phyloP scores from a whole-genome alignment of 2,888 invertebrate genomes.

The Ochropleura plecta region DNA sequence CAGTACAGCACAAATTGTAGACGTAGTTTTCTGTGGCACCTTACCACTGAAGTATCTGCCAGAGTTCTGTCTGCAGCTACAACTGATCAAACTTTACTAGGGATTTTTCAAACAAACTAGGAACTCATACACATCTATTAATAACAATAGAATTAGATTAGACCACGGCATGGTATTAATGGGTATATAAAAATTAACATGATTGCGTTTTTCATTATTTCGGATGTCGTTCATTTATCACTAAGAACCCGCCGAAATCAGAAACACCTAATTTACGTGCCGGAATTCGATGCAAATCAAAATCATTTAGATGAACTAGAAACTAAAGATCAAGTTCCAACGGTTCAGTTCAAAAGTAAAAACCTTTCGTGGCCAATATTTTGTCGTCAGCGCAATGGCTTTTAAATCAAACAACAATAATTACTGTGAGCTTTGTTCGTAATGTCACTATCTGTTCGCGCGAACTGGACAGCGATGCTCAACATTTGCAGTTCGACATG shows the following conservation, averaged over 20 bases:
- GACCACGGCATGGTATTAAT: neutral
- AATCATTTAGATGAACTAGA: neutral
- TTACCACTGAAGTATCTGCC: neutral
- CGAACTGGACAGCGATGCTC: constrained; percentile 59
- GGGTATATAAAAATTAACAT: neutral
- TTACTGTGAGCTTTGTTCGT: constrained; percentile 78
- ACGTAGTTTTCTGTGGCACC: neutral
- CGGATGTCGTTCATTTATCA: neutral
- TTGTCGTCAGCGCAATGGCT: constrained; percentile 59
- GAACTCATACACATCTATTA: neutral
- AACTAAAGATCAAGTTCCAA: neutral
- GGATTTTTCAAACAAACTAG: too few species aligned
- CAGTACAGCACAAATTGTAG: neutral
- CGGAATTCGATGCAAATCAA: neutral
- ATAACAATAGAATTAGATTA: neutral
- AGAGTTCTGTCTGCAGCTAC: neutral
- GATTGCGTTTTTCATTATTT: neutral
- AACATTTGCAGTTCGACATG: constrained; percentile 51
- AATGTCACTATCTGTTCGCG: constrained; percentile 66
- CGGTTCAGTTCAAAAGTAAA: constrained; percentile 27
- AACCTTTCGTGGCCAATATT: constrained; percentile 7
- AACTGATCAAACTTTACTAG: neutral
- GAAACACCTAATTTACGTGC: neutral
- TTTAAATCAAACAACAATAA: constrained; percentile 79
- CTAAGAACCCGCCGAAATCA: neutral